Evolutionary conservation across 1,140 invertebrate species (phyloP).

Genomic region (Caenorhabditis briggsae): DNA sequence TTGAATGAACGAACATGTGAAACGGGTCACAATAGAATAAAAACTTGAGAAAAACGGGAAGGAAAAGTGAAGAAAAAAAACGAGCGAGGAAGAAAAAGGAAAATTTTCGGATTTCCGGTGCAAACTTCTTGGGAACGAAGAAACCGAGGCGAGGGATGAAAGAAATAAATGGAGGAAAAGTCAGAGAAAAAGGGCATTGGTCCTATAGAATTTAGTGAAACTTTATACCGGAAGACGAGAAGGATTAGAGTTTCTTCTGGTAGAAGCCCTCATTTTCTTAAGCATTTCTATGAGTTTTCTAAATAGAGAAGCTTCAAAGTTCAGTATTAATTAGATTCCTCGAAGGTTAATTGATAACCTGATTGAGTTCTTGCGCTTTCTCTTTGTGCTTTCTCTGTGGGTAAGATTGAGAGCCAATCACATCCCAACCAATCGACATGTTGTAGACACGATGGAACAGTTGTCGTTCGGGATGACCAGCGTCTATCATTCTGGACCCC

Average conservation of each 20-base stretch:
- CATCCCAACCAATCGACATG: not conserved
- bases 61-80: not conserved
- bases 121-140: slow-evolving; percentile 50
- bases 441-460: slow-evolving; percentile 45
- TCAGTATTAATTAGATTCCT: not conserved
- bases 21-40: slow-evolving; percentile 43
- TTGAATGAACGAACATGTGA: slow-evolving; percentile 39
- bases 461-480: slow-evolving; percentile 22
- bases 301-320: too few species aligned
- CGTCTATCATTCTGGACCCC: slow-evolving; percentile 23
- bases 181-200: not conserved
- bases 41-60: slow-evolving; percentile 16
- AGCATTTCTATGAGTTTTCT: not conserved
- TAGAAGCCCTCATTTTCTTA: not conserved
- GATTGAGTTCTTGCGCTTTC: not conserved
- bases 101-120: slow-evolving; percentile 57
- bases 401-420: not conserved
- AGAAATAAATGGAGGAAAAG: not conserved
- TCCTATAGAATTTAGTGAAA: slow-evolving; percentile 52
- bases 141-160: not conserved
- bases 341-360: slow-evolving; percentile 7
- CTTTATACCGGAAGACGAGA: slow-evolving; percentile 49
- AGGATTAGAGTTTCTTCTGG: slow-evolving; percentile 35
- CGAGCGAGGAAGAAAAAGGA: slow-evolving; percentile 35
- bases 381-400: not conserved